phyloP scores from a whole-genome alignment of 2,113 vertebrate species.

The Coregonus clupeaformis region DNA sequence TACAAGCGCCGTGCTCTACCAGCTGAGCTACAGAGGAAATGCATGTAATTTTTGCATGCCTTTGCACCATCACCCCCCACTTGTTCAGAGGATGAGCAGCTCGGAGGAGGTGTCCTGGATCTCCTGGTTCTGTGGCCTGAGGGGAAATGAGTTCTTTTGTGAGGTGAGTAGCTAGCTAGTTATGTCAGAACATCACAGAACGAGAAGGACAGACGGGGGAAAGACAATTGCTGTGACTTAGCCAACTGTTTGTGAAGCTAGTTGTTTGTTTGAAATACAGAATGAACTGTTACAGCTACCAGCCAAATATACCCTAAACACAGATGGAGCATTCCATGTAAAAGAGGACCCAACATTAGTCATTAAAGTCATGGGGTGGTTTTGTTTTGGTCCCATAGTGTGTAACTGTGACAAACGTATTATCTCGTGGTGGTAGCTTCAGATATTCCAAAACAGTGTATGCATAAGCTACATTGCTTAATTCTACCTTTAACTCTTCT shows the following conservation, averaged over 20 bases:
- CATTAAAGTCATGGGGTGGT: too few relatives aligned
- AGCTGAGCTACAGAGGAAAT: too few relatives aligned
- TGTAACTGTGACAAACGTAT: not conserved
- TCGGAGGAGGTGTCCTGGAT: constrained; percentile 97
- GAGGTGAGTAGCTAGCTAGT: constrained; percentile 72
- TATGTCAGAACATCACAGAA: not conserved
- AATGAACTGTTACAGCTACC: not conserved
- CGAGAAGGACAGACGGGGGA: too few relatives aligned
- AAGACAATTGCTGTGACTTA: too few relatives aligned
- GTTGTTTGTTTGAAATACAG: not conserved
- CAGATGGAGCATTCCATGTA: not conserved
- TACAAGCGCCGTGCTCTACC: too few relatives aligned
- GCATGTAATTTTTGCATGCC: too few relatives aligned
- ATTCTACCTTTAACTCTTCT: constrained; percentile 36
- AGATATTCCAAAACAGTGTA: not conserved
- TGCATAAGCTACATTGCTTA: not conserved
- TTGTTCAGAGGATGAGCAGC: constrained; percentile 80
- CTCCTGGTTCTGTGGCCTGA: constrained; percentile 93
- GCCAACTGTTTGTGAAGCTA: too few relatives aligned
- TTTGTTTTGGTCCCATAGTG: not conserved
- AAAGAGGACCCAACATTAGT: not conserved
- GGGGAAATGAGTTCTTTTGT: constrained; percentile 94
- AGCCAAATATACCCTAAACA: not conserved
- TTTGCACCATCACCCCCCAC: too few relatives aligned
- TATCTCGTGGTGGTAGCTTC: not conserved